Evolutionary conservation across 2,888 invertebrate genomes (phyloP), one percentile per base, ranked within the genome.

Genomic region (Sthenelais limicola): DNA sequence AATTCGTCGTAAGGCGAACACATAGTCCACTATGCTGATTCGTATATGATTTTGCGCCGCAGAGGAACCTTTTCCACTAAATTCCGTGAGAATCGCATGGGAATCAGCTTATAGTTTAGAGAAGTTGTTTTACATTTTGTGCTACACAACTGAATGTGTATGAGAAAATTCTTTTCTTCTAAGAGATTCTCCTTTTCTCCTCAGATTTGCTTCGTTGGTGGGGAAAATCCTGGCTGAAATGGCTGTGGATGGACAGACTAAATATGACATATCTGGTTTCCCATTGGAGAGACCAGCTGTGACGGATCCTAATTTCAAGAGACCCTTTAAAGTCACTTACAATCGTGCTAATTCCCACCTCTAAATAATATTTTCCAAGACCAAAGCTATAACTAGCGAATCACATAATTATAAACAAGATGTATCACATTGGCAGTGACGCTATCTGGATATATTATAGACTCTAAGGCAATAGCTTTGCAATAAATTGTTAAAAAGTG

Each of bases 151-250:
- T n/a, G n/a, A n/a, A n/a, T n/a, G n/a, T n/a, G n/a, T n/a, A n/a
- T n/a, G n/a, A n/a, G n/a, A n/a, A n/a, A n/a, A n/a, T n/a, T n/a
- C n/a, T n/a, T n/a, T n/a, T n/a, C n/a, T n/a, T n/a, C n/a, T n/a
- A n/a, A n/a, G n/a, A n/a, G n/a, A n/a, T n/a, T n/a, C n/a, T 70
- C 18, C 48, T 67, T 24, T 48, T n/a, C n/a, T 43, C 72, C 68
- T 18, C 74, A 84, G 84, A 73, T 85, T 85, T 77, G 84, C 85
- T 15, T 78, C 82, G 54, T 77, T 86, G 0, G 75, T 86, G 28
- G 86, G 86, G 3, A 83, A 82, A 75, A 84, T 85, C 7, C 76
- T 86, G 28, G 81, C 80, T 62, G 82, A 86, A 73, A 52, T 86
- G 76, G 85, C 85, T 0, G 76, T 84, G 5, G 80, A 83, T 38